A percentile compares a stretch with the other conserved stretches of the same genome.
phyloP scores from a whole-genome alignment of 2,888 invertebrate species.

The Cloeon dipterum region DNA sequence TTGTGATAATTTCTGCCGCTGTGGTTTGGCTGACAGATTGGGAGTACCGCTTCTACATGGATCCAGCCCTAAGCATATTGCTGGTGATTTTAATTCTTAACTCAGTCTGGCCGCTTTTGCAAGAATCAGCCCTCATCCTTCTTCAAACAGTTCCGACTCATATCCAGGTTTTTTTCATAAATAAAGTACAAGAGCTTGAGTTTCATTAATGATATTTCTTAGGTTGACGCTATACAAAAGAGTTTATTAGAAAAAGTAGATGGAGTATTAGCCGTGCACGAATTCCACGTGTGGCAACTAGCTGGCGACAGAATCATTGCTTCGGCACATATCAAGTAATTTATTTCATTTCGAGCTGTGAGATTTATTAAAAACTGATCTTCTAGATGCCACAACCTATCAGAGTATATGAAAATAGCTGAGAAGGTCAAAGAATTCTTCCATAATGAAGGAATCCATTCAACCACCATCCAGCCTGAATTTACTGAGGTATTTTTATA shows the following conservation, averaged over 20 bases:
- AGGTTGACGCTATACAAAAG: slow-evolving; percentile 77
- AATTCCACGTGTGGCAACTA: slow-evolving; percentile 96
- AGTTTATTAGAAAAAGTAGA: slow-evolving; percentile 73
- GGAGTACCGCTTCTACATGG: slow-evolving; percentile 52
- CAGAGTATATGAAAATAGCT: slow-evolving; percentile 93
- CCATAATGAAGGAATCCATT: slow-evolving; percentile 95
- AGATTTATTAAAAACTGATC: neutral
- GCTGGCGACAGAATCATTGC: slow-evolving; percentile 93
- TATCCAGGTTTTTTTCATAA: slow-evolving; percentile 34
- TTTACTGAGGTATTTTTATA: slow-evolving; percentile 48
- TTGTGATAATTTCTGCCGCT: slow-evolving; percentile 68
- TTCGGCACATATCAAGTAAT: slow-evolving; percentile 78
- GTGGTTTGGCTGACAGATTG: slow-evolving; percentile 54
- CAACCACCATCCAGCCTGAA: slow-evolving; percentile 96
- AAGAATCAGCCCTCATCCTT: slow-evolving; percentile 84
- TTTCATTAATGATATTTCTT: slow-evolving; percentile 13
- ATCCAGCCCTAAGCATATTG: slow-evolving; percentile 79
- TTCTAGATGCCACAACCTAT: slow-evolving; percentile 65
- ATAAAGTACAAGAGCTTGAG: neutral
- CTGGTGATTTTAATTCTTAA: slow-evolving; percentile 67
- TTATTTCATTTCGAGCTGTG: neutral
- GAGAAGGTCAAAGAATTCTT: slow-evolving; percentile 93
- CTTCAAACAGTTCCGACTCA: slow-evolving; percentile 97
- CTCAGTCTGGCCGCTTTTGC: slow-evolving; percentile 77
- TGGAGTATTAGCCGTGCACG: slow-evolving; percentile 87